Evolutionary conservation across 2,888 invertebrate genomes (phyloP).

Genomic region (Nephrocerus scutellatus): DNA sequence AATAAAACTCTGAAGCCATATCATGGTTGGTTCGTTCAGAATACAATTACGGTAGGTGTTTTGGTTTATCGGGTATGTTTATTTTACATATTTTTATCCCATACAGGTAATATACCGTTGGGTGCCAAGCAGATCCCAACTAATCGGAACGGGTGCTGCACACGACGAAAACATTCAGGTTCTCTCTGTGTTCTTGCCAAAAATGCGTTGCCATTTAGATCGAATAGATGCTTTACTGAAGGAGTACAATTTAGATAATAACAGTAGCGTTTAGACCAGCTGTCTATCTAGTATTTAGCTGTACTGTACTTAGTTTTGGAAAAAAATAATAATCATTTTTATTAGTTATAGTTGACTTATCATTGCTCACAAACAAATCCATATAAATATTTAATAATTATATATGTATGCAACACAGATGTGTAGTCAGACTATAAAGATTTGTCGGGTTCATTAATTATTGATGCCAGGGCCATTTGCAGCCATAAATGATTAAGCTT

Average conservation of each 20-base stretch:
- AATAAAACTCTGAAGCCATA: conserved; percentile 63
- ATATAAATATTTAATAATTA: too few relatives aligned
- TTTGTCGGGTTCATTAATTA: neutral
- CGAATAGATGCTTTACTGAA: conserved; percentile 55
- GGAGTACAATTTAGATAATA: conserved; percentile 52
- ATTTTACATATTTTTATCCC: neutral
- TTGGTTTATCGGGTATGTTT: neutral
- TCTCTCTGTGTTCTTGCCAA: conserved; percentile 49
- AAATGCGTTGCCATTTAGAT: conserved; percentile 54
- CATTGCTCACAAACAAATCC: too few relatives aligned
- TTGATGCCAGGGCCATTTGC: conserved; percentile 2
- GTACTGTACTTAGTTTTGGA: too few relatives aligned
- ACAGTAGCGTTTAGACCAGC: conserved; percentile 38
- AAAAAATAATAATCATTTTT: too few relatives aligned
- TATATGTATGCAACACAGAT: too few relatives aligned
- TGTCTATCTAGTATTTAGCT: conserved; percentile 1
- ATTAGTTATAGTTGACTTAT: too few relatives aligned
- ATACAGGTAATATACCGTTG: conserved; percentile 57
- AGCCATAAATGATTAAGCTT: conserved; percentile 21
- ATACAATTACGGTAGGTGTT: conserved; percentile 60
- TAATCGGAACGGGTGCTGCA: conserved; percentile 48
- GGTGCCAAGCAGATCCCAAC: conserved; percentile 56
- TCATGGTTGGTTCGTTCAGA: conserved; percentile 70
- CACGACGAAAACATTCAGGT: conserved; percentile 46
- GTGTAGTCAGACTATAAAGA: too few relatives aligned